Base-by-base conservation (phyloP, 2,113 vertebrate species). In the Aldabrachelys gigantea region DNA sequence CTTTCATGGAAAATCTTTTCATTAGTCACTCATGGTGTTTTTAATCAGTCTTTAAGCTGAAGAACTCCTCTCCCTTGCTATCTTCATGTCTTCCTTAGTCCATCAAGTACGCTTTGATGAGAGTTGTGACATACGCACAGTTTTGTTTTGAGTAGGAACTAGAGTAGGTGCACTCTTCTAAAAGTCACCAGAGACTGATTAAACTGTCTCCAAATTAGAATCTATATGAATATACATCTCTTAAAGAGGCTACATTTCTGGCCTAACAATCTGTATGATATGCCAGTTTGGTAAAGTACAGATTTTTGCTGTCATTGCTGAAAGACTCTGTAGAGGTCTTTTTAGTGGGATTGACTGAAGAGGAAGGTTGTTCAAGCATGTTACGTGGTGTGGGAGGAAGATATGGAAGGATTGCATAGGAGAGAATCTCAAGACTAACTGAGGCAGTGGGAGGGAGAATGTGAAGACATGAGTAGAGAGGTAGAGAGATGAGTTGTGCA, bases 91-190 rank as follows among this genome's bases (percentile, higher is more conserved):
- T 53, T 53, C 52, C 52, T 53, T 53, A 53, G 52, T 53, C 52
- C 17, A 21, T 53, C 87, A 94, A 96, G 69, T 93, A 91, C 87
- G 89, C 94, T 97, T 89, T 95, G 97, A 90, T 91, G 94, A 57
- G 88, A 93, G 81, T 80, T 94, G 88, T 87, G 95, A 75, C 65
- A 86, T 91, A 41, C 90, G 79, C 57, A 35, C 11, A 87, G 95
- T 97, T 97, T 97, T 90, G 47, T 79, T 97, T 89, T 96, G 93
- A 97, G 93, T 97, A 85, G 38, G 8, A 65, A 54, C 82, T 94
- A 83, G 94, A 91, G 72, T 86, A 14, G 12, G 82, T 31, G 53
- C 82, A 35, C 76, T 84, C 27, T 86, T 93, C 85, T 81, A 65
- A 84, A 54, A 41, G 82, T 27, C 1, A 10, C 14, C 16, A 53